A percentile compares a stretch with the other conserved stretches of the same genome.
Conservation (phyloP, 2,113 vertebrate species). For the Poeciliopsis prolifica region DNA sequence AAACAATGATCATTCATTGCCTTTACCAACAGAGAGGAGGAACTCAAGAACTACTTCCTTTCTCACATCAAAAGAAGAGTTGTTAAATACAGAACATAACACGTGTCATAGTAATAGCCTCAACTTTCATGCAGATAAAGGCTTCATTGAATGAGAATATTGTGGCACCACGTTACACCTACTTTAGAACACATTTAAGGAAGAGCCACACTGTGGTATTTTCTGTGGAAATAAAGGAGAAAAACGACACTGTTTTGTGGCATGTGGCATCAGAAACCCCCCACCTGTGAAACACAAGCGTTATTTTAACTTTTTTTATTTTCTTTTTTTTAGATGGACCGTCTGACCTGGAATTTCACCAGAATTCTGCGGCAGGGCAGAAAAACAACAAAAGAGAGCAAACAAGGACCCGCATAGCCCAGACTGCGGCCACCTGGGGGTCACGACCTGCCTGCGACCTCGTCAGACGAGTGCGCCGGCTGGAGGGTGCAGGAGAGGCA, state of each 20-base stretch:
- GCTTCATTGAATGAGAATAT: not conserved
- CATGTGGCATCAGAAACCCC: slow-evolving; percentile 29
- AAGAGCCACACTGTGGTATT: not conserved
- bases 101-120: not conserved
- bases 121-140: no score
- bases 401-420: slow-evolving; percentile 38
- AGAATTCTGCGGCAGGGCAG: slow-evolving; percentile 14
- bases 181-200: not conserved
- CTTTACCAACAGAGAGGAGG: not conserved
- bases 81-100: not conserved
- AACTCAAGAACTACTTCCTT: not conserved
- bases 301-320: not conserved
- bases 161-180: not conserved
- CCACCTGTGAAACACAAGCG: slow-evolving; percentile 13
- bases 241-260: not conserved
- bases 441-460: slow-evolving; percentile 94
- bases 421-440: slow-evolving; percentile 89
- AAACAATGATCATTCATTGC: not conserved
- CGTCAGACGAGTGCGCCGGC: slow-evolving; percentile 90
- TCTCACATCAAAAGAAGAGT: not conserved
- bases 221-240: not conserved
- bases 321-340: not conserved
- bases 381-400: slow-evolving; percentile 15
- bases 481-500: slow-evolving; percentile 71
- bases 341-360: slow-evolving; percentile 31